phyloP scores from a whole-genome alignment of 2,797 vertebrate species.

The Loriculus beryllinus region DNA sequence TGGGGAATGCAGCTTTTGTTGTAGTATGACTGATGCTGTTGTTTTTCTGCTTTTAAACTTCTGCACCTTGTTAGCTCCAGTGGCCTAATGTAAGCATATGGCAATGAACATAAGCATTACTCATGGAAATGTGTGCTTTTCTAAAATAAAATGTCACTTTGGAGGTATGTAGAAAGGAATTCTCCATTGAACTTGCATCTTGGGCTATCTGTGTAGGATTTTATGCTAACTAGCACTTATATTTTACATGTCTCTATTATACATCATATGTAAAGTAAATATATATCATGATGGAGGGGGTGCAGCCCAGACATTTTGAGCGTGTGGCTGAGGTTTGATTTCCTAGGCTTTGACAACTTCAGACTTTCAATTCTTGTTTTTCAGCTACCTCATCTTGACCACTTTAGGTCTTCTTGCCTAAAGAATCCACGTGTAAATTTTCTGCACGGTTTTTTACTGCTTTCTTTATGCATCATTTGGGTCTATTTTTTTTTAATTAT shows the following conservation, averaged over 20 bases:
- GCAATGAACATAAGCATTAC: background rate
- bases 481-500: too few relatives aligned
- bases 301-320: background rate
- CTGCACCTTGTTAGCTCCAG: background rate
- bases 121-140: background rate
- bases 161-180: background rate
- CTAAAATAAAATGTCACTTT: background rate
- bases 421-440: background rate
- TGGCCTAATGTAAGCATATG: background rate
- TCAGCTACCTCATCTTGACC: background rate
- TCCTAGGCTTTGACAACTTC: background rate
- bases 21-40: background rate
- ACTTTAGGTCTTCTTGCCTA: background rate
- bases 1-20: background rate
- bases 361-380: conserved; percentile 48
- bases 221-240: background rate
- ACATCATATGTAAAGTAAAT: background rate
- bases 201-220: background rate
- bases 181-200: background rate
- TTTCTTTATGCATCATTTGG: background rate
- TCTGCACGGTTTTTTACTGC: background rate
- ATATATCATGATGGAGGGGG: background rate
- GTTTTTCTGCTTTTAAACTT: background rate
- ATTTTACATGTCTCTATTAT: background rate
- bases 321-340: background rate